These are phyloP conservation scores for Gastrophysa polygoni DNA, from an alignment of 2,888 invertebrate species.

Conservation along the genomic window DNA sequence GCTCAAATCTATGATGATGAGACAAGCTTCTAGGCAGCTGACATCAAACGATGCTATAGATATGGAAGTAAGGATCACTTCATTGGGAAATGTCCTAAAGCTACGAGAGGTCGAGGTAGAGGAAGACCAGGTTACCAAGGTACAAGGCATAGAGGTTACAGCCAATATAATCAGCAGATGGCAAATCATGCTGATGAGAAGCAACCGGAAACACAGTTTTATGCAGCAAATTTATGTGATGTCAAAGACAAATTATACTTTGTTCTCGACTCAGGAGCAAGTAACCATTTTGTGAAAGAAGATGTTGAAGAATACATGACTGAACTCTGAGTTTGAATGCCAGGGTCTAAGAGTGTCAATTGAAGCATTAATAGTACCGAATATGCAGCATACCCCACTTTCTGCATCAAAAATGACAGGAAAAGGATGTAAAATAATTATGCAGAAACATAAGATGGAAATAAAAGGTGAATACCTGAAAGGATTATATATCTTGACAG, in stretches of 20 bases:
- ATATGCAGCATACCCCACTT: constrained; percentile 22
- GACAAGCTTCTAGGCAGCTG: constrained; percentile 12
- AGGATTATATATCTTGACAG: constrained; percentile 14
- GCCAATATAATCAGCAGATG: neutral
- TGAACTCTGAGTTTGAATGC: constrained; percentile 9
- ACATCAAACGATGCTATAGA: constrained; percentile 9
- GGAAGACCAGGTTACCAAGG: constrained; percentile 6
- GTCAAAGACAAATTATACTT: constrained; percentile 15
- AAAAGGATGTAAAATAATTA: constrained; percentile 17
- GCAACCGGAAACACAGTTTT: constrained; percentile 15
- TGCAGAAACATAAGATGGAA: constrained; percentile 5
- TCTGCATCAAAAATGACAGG: constrained; percentile 19
- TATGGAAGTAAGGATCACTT: constrained; percentile 13
- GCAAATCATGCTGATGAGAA: constrained; percentile 17
- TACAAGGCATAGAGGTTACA: neutral
- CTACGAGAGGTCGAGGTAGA: constrained; percentile 13
- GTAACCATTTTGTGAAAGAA: constrained; percentile 23
- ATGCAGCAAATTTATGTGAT: constrained; percentile 17
- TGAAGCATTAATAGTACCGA: constrained; percentile 20
- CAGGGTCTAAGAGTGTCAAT: constrained; percentile 16
- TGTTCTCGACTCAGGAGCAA: constrained; percentile 23
- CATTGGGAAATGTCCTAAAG: constrained; percentile 13
- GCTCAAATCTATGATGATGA: constrained; percentile 7
- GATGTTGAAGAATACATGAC: constrained; percentile 13
- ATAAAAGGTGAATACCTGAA: constrained; percentile 8